Conservation (phyloP, 1,140 invertebrate genomes). For the Zaprionus camerounensis region DNA sequence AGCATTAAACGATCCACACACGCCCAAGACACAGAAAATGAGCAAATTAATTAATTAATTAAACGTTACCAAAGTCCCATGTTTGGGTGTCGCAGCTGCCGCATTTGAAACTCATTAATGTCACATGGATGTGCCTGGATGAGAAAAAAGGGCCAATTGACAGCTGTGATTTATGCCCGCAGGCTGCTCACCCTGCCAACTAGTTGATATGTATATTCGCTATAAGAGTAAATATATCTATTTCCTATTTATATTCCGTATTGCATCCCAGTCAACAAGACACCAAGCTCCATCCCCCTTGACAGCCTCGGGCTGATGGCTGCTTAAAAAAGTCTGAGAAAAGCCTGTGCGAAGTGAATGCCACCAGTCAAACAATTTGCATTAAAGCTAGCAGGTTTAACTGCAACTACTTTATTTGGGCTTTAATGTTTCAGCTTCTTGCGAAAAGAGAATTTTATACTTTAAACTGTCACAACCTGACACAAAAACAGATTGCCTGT, state of each 20-base stretch:
- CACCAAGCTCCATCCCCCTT: neutral
- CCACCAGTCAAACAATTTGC: slow-evolving; percentile 51
- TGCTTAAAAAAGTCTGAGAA: neutral
- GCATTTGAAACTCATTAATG: slow-evolving; percentile 67
- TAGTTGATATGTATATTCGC: slow-evolving; percentile 1
- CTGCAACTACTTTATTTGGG: slow-evolving; percentile 1
- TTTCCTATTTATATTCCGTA: too few relatives aligned
- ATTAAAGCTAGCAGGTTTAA: slow-evolving; percentile 9
- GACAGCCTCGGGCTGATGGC: neutral
- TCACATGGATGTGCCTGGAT: slow-evolving; percentile 15
- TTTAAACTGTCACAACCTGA: neutral
- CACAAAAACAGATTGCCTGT: too few relatives aligned
- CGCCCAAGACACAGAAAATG: slow-evolving; percentile 58
- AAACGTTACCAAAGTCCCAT: slow-evolving; percentile 56
- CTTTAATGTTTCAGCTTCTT: neutral
- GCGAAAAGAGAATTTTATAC: slow-evolving; percentile 21
- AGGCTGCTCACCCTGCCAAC: neutral
- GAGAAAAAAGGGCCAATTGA: slow-evolving; percentile 55
- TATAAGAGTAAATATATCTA: neutral
- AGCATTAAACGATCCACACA: slow-evolving; percentile 17
- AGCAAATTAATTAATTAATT: slow-evolving; percentile 80
- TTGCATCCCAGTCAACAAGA: neutral
- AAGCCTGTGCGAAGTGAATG: neutral
- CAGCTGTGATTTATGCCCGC: slow-evolving; percentile 68
- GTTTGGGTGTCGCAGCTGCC: slow-evolving; percentile 71